These are phyloP conservation scores for Icerya purchasi DNA, from an alignment of 2,888 invertebrate species.

Conservation along the genomic window DNA sequence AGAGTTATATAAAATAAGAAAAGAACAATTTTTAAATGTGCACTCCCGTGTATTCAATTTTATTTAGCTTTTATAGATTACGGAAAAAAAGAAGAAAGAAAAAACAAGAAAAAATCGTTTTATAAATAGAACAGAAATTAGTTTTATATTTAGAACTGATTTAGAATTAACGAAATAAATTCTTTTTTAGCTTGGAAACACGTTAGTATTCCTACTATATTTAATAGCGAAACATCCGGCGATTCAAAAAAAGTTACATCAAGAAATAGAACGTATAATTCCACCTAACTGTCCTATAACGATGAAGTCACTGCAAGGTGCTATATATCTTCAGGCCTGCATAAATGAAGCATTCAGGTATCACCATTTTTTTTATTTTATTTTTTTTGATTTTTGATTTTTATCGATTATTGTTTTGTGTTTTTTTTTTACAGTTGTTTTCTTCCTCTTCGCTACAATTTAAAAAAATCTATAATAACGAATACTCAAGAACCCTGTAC, in stretches of 20 bases:
- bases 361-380: not conserved
- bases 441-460: not conserved
- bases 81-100: too few species aligned
- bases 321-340: slow-evolving; percentile 58
- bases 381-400: not conserved
- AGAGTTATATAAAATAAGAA: too few species aligned
- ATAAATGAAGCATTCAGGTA: slow-evolving; percentile 49
- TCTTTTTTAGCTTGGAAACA: slow-evolving; percentile 52
- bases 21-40: too few species aligned
- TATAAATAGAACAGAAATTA: too few species aligned
- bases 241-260: slow-evolving; percentile 40
- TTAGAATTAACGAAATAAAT: too few species aligned
- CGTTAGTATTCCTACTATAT: slow-evolving; percentile 53
- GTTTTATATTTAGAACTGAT: too few species aligned
- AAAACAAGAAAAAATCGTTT: too few species aligned
- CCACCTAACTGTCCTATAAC: slow-evolving; percentile 34
- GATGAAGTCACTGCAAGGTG: slow-evolving; percentile 36
- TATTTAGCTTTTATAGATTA: too few species aligned
- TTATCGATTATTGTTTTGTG: not conserved
- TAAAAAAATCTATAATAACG: slow-evolving; percentile 5
- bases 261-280: slow-evolving; percentile 35
- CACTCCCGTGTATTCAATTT: too few species aligned
- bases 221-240: slow-evolving; percentile 44
- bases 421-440: not conserved
- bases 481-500: too few species aligned